Conservation (phyloP, 2,797 vertebrate species). For the Nannoperca obscura region DNA sequence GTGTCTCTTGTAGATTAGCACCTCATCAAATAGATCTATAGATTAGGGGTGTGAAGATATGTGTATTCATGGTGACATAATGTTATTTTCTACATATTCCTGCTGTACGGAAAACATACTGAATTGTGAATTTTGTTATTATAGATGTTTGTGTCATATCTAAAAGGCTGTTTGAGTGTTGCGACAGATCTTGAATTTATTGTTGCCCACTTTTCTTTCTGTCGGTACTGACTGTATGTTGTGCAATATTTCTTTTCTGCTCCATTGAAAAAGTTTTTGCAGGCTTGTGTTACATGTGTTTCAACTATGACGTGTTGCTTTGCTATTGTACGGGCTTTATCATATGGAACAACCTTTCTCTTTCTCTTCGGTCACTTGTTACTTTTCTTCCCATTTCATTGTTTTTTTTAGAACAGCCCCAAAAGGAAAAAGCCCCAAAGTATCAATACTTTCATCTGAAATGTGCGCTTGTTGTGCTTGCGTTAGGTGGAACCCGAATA, state of each 20-base stretch:
- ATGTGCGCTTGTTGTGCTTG: not conserved
- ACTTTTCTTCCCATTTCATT: not conserved
- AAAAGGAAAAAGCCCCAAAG: not conserved
- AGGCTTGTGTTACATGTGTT: not conserved
- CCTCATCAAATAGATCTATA: not conserved
- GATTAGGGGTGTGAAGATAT: too few relatives aligned
- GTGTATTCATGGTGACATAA: too few relatives aligned
- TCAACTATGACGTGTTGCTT: slow-evolving; percentile 3
- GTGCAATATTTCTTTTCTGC: slow-evolving; percentile 26
- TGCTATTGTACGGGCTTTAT: slow-evolving; percentile 5
- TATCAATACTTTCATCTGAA: not conserved
- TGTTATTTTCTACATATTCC: too few relatives aligned
- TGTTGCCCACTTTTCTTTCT: slow-evolving; percentile 9
- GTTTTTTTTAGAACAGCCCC: not conserved
- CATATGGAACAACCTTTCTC: not conserved
- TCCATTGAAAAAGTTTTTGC: slow-evolving; percentile 27
- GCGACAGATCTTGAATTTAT: slow-evolving; percentile 18
- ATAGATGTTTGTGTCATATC: not conserved
- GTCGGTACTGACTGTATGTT: slow-evolving; percentile 19
- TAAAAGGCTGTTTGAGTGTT: not conserved
- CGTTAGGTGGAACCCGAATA: not conserved
- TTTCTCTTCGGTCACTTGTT: not conserved
- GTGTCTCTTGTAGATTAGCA: not conserved
- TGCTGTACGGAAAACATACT: too few relatives aligned
- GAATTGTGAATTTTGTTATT: too few relatives aligned